These are phyloP conservation scores for Carassius carassius DNA, from an alignment of 2,113 vertebrate genomes.

Conservation along the genomic window DNA sequence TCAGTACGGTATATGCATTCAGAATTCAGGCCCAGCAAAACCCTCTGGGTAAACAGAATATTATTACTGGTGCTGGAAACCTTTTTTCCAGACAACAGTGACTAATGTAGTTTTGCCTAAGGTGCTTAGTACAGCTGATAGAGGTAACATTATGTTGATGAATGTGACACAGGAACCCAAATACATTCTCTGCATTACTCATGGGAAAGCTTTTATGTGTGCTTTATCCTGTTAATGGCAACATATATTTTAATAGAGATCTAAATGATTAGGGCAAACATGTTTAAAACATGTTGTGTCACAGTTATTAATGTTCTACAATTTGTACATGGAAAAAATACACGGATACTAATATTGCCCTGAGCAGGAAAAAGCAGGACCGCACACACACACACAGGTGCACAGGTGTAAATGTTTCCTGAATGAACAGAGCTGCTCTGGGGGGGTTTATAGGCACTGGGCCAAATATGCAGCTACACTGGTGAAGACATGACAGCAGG, in stretches of 20 bases:
- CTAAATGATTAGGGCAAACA: not conserved
- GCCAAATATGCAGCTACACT: not conserved
- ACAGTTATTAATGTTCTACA: not conserved
- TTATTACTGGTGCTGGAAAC: conserved; percentile 4
- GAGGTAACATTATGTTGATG: conserved; percentile 24
- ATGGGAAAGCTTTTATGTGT: not conserved
- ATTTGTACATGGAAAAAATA: not conserved
- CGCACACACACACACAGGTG: conserved; percentile 3
- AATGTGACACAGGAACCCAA: conserved; percentile 18
- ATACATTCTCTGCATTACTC: not conserved
- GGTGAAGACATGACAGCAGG: not conserved
- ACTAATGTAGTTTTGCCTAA: conserved; percentile 13
- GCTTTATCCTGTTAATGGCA: conserved; percentile 6
- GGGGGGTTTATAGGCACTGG: conserved; percentile 1
- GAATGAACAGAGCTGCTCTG: not conserved
- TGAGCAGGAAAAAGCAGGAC: not conserved
- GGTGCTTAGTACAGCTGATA: conserved; percentile 9
- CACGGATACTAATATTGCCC: not conserved
- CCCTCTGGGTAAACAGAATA: conserved; percentile 24
- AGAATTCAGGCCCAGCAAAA: not conserved
- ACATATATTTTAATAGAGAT: not conserved
- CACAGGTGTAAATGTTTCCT: conserved; percentile 11
- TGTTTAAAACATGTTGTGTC: not conserved
- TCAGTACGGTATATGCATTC: conserved; percentile 5
- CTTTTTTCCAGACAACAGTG: conserved; percentile 29